Conservation (phyloP, 2,797 vertebrate species). For the Megalops cyprinoides region DNA sequence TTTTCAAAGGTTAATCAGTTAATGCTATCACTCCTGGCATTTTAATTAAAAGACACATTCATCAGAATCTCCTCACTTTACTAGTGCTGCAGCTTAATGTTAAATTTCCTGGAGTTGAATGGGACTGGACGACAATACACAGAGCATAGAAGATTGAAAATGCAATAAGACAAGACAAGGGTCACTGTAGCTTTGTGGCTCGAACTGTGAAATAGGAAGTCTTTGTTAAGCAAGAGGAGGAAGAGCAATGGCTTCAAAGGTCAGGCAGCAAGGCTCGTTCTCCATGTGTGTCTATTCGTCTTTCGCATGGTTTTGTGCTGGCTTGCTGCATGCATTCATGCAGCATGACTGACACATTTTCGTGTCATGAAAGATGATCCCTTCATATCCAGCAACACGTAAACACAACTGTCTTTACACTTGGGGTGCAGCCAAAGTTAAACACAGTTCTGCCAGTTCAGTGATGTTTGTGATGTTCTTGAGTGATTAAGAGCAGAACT, state of each 20-base stretch:
- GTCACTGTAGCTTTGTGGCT: slow-evolving; percentile 29
- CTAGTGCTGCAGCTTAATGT: slow-evolving; percentile 37
- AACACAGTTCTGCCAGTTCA: too few relatives aligned
- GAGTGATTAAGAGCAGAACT: background rate
- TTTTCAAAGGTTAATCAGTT: slow-evolving; percentile 28
- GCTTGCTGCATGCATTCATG: too few relatives aligned
- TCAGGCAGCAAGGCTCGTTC: background rate
- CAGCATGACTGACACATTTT: background rate
- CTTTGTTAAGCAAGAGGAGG: slow-evolving; percentile 6
- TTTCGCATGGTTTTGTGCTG: background rate
- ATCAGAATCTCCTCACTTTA: slow-evolving; percentile 33
- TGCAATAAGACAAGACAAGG: slow-evolving; percentile 16
- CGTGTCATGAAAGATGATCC: background rate
- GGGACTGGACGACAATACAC: slow-evolving; percentile 28
- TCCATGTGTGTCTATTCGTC: background rate
- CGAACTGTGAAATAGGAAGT: background rate
- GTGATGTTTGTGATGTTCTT: too few relatives aligned
- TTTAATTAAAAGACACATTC: slow-evolving; percentile 37
- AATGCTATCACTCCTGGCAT: slow-evolving; percentile 16
- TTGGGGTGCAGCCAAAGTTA: too few relatives aligned
- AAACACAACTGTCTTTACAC: too few relatives aligned
- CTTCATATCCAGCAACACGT: too few relatives aligned
- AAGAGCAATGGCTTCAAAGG: slow-evolving; percentile 27
- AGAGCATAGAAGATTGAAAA: slow-evolving; percentile 11
- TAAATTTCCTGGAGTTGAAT: slow-evolving; percentile 41